These are phyloP conservation scores for Myxocyprinus asiaticus DNA, from an alignment of 2,113 vertebrate species.

Conservation along the genomic window DNA sequence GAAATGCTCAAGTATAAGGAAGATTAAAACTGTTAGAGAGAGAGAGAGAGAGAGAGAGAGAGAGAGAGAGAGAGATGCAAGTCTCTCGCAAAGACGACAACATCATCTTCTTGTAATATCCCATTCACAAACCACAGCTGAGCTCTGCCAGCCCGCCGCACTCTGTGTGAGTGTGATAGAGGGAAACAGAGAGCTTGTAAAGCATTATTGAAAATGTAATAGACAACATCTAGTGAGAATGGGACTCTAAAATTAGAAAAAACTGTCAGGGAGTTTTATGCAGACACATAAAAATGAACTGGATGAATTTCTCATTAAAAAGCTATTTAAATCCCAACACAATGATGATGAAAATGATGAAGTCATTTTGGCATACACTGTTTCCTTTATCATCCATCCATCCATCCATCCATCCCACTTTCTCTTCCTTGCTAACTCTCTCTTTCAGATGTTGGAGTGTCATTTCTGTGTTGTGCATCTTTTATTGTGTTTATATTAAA, in stretches of 20 bases:
- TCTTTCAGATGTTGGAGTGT: not conserved
- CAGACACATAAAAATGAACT: too few relatives aligned
- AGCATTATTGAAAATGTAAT: not conserved
- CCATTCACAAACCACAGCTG: constrained; percentile 55
- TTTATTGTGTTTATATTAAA: not conserved
- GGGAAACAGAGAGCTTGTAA: constrained; percentile 7
- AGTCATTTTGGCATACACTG: too few relatives aligned
- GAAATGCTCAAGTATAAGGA: not conserved
- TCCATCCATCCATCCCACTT: too few relatives aligned
- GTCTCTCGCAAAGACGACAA: constrained; percentile 6
- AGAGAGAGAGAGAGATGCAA: too few relatives aligned
- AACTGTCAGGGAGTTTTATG: too few relatives aligned
- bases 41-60: not conserved
- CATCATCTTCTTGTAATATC: constrained; percentile 46
- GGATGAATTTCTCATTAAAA: too few relatives aligned
- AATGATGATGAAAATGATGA: too few relatives aligned
- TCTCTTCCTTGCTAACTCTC: too few relatives aligned
- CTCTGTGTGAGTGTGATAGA: not conserved
- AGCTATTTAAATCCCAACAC: too few relatives aligned
- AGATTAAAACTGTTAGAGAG: not conserved
- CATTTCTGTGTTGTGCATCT: not conserved
- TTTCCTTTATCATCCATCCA: too few relatives aligned
- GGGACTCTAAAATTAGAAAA: too few relatives aligned
- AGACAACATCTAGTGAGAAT: not conserved
- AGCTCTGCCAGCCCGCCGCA: constrained; percentile 42